Conservation (phyloP, 1,140 invertebrate species). For the Drosophila pectinifera region DNA sequence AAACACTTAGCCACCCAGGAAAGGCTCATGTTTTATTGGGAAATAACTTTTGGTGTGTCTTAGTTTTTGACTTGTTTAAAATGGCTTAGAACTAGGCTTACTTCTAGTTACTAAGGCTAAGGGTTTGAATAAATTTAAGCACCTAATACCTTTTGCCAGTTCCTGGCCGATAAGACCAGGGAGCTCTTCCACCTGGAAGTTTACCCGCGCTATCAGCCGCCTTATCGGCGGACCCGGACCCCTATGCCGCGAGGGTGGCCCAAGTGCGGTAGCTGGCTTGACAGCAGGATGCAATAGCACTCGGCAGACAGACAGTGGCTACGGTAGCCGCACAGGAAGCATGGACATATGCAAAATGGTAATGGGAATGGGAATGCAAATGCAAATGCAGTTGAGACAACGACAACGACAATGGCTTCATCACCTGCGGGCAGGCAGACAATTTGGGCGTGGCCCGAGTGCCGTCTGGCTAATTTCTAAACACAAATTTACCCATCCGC, state of each 20-base stretch:
- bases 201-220: slow-evolving; percentile 47
- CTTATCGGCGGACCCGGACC: slow-evolving; percentile 42
- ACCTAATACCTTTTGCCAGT: slow-evolving; percentile 3
- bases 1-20: neutral
- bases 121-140: neutral
- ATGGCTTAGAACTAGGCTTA: neutral
- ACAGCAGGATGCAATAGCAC: slow-evolving; percentile 69
- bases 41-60: neutral
- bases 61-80: neutral
- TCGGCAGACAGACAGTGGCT: slow-evolving; percentile 4
- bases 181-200: slow-evolving; percentile 4
- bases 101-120: neutral
- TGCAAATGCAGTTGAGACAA: slow-evolving; percentile 30
- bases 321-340: slow-evolving; percentile 63
- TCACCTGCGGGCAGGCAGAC: slow-evolving; percentile 73
- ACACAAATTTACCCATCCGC: slow-evolving; percentile 67
- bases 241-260: slow-evolving; percentile 25
- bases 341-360: slow-evolving; percentile 30
- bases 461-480: slow-evolving; percentile 74
- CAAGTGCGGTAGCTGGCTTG: slow-evolving; percentile 65
- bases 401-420: slow-evolving; percentile 64
- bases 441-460: slow-evolving; percentile 57
- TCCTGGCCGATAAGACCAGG: neutral
- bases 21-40: neutral
- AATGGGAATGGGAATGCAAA: slow-evolving; percentile 26